Base-by-base conservation (phyloP, 2,113 vertebrate genomes). In the Girardinichthys multiradiatus region DNA sequence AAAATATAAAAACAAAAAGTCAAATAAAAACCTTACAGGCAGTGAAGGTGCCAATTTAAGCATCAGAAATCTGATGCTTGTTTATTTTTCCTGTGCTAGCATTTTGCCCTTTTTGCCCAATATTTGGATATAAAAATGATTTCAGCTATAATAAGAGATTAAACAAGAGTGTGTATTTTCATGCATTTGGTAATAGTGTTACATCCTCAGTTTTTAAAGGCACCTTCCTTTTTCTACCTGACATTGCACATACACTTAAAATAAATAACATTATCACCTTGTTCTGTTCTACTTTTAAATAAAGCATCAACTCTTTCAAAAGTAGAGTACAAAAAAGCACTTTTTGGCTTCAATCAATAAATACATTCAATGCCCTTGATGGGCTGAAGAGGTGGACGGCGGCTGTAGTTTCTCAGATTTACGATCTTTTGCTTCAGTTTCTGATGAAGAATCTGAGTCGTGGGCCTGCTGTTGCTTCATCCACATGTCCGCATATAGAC, bases 401-500 rank as follows among this genome's bases (percentile, higher is more conserved):
- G 95, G 93, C 79, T 96, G 94, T 24, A 96, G 93, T 77, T 96
- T 97, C 90, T 96, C 95, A 0, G 92, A 91, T 26, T 1, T 17
- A 12, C 1, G 45, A 88, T 93, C 92, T 89, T 96, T 94, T 85
- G 81, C 81, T 70, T 96, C 94, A 0, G 93, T 86, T 39, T 99
- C 95, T 0, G 96, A 95, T 0, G 81, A 69, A 0, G 94, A 95
- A 0, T 92, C 92, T 0, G 79, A 77, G 68, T 95, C 95, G 6
- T 91, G 93, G 28, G 92, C 90, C 67, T 91, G 94, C 82, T 96
- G 95, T 74, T 98, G 98, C 59, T 95, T 95, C 79, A 93, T 80
- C 98, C 98, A 99, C 98, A 99, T 99, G 60, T 96, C 90, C 0
- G 95, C 87, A 0, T 99, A 99, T 26, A 97, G n/a, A 0, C 97